phyloP scores from a whole-genome alignment of 2,797 vertebrate genomes.

The Urosaurus nigricauda region DNA sequence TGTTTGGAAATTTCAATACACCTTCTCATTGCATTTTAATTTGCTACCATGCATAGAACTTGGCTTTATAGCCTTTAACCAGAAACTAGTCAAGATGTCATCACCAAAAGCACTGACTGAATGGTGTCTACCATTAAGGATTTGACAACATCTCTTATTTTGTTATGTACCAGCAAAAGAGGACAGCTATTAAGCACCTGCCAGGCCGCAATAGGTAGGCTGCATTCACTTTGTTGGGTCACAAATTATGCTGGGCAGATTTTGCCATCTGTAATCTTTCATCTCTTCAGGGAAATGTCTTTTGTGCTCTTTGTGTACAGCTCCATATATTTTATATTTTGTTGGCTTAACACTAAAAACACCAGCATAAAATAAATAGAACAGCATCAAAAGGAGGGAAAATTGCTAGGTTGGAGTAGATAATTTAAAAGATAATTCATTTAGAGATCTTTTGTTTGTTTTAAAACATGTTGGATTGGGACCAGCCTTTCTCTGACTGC shows the following conservation, averaged over 20 bases:
- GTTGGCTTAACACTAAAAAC: too few species aligned
- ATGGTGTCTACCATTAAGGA: not conserved
- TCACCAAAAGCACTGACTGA: not conserved
- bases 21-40: not conserved
- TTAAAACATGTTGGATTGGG: not conserved
- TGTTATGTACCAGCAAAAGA: not conserved
- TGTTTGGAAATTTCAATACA: not conserved
- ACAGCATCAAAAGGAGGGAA: not conserved
- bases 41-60: too few species aligned
- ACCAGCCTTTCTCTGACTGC: too few species aligned
- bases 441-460: not conserved
- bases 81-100: not conserved
- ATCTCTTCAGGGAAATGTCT: not conserved
- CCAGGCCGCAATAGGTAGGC: not conserved
- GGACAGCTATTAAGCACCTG: not conserved
- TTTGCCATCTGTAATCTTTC: not conserved
- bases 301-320: not conserved
- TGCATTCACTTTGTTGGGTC: not conserved
- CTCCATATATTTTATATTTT: not conserved
- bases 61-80: not conserved
- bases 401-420: not conserved
- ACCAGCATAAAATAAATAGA: not conserved
- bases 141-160: not conserved
- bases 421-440: not conserved
- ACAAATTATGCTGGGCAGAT: not conserved